Conservation (phyloP, 2,888 invertebrate species). For the Sepiola atlantica region DNA sequence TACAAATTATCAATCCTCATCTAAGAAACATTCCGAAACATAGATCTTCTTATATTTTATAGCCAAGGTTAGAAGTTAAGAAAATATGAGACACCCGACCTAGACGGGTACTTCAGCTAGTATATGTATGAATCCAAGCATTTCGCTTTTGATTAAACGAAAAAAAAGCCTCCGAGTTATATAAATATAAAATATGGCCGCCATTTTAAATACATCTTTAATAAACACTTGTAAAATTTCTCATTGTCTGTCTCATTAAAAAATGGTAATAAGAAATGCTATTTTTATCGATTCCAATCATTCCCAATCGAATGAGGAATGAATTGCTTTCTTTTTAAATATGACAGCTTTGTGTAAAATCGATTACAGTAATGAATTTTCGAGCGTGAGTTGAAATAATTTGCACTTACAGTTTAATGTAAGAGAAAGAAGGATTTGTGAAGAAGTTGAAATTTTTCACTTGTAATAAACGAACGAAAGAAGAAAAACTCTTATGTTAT, state of each 20-base stretch:
- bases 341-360: neutral
- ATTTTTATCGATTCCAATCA: neutral
- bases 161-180: neutral
- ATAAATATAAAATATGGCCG: neutral
- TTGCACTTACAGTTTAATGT: neutral
- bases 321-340: neutral
- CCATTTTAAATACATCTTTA: neutral
- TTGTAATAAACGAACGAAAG: neutral
- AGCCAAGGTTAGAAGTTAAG: no score
- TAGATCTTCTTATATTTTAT: no score
- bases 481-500: neutral
- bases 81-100: no score
- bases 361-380: neutral
- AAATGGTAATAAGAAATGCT: neutral
- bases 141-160: neutral
- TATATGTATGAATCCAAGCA: neutral
- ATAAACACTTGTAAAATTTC: neutral
- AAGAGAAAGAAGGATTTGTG: neutral
- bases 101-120: no score
- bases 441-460: neutral
- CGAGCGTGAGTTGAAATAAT: neutral
- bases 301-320: neutral
- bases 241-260: neutral
- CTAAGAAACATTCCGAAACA: no score
- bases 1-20: no score